Conservation (phyloP, 2,797 vertebrate genomes). For the Macropus fuliginosus region DNA sequence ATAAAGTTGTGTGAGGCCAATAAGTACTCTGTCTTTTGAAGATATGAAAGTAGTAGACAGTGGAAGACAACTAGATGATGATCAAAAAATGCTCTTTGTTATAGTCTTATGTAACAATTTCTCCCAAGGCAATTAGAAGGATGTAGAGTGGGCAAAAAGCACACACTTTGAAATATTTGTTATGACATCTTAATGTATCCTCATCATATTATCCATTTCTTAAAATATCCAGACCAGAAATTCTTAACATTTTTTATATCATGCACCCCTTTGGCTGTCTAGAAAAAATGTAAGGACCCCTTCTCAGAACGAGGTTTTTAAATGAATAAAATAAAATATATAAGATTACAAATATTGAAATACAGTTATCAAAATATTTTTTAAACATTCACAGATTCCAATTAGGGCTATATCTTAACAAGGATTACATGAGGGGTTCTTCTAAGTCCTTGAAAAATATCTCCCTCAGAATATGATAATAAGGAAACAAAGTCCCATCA, state of each 20-base stretch:
- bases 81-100: constrained; percentile 16
- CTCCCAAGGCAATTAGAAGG: constrained; percentile 41
- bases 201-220: constrained; percentile 48
- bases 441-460: constrained; percentile 21
- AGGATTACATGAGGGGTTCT: constrained; percentile 52
- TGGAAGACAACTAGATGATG: not conserved
- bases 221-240: constrained; percentile 41
- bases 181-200: constrained; percentile 62
- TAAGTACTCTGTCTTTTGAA: constrained; percentile 10
- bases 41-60: constrained; percentile 11
- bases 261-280: not conserved
- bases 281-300: not conserved
- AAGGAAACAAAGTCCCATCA: not conserved
- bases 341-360: not conserved
- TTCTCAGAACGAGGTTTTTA: not conserved
- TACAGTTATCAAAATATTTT: not conserved
- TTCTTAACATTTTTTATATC: not conserved
- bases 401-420: constrained; percentile 23
- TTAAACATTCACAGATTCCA: not conserved
- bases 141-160: constrained; percentile 33
- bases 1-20: not conserved
- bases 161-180: constrained; percentile 55
- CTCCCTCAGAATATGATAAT: not conserved
- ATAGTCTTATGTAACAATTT: constrained; percentile 21
- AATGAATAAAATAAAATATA: not conserved